phyloP scores from a whole-genome alignment of 2,113 vertebrate genomes.

The Cyprinodon brontotheroides region DNA sequence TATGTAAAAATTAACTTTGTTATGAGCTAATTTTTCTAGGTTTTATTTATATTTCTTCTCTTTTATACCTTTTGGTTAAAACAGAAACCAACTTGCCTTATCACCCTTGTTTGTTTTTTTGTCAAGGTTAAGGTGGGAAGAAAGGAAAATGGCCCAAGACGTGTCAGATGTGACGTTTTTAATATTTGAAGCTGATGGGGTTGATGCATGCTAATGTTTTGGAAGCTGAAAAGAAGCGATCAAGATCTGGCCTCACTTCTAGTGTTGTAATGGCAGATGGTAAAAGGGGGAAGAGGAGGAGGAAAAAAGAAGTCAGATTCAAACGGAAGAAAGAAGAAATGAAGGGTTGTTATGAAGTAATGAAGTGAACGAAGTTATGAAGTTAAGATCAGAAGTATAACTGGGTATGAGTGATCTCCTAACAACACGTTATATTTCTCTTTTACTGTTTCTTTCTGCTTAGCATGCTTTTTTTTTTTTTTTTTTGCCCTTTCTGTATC shows the following conservation, averaged over 20 bases:
- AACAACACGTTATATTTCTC: constrained; percentile 82
- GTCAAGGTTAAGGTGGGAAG: constrained; percentile 98
- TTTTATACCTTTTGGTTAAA: constrained; percentile 43
- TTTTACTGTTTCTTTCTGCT: constrained; percentile 71
- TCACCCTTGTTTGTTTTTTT: constrained; percentile 98
- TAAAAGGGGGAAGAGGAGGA: constrained; percentile 92
- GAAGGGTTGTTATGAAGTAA: constrained; percentile 88
- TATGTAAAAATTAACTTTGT: background rate
- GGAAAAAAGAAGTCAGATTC: constrained; percentile 90
- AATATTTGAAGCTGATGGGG: constrained; percentile 98
- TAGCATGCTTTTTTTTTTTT: constrained; percentile 61
- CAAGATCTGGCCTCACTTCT: constrained; percentile 88
- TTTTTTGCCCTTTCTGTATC: constrained; percentile 41
- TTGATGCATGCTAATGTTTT: constrained; percentile 98
- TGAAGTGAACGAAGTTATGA: constrained; percentile 79
- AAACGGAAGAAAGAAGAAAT: constrained; percentile 86
- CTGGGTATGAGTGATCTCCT: constrained; percentile 75
- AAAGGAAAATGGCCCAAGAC: constrained; percentile 96
- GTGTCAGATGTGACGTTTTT: constrained; percentile 96
- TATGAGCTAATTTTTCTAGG: constrained; percentile 7
- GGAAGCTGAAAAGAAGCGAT: constrained; percentile 78
- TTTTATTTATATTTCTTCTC: constrained; percentile 44
- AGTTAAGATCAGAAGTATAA: constrained; percentile 76
- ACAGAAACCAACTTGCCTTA: constrained; percentile 87
- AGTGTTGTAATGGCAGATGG: constrained; percentile 96